Evolutionary conservation across 1,140 invertebrate genomes (phyloP), one percentile per base, ranked within the genome.

Genomic region (Meloidogyne hapla): DNA sequence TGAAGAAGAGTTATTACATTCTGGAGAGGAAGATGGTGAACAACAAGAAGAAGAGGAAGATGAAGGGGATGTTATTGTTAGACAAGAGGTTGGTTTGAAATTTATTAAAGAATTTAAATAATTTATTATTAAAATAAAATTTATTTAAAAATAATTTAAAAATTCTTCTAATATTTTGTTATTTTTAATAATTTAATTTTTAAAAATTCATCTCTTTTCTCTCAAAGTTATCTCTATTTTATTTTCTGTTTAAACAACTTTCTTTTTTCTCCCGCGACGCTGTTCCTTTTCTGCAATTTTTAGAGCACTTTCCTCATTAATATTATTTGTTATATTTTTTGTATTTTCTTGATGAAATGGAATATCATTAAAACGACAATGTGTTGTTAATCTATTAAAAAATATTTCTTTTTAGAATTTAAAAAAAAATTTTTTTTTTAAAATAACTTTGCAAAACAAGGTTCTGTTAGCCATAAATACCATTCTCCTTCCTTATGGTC

Each of bases 401-500:
- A 38, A 62, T 8, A n/a, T n/a, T 48, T 71, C 18, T 38, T 21
- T 13, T 42, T 56, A 38, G 10, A 23, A 25, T 1, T 21, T 71
- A 56, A 28, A 56, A 68, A 21, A 25, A 25, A 40, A 62, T 15
- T 21, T 18, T 26, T 68, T 33, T n/a, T 68, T 10, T 13, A 40
- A 26, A 28, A 62, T 42, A 15, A 75, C 70, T 73, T 73, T 21
- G 65, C 62, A 3, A 76, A n/a, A 61, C 83, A 84, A 25, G 83
- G 83, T n/a, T 83, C 83, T 18, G 83, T 85, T 62, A 85, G 42
- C 83, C 83, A 84, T 28, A 84, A 68, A 72, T 85, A 84, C 83
- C 83, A 84, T 67, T 84, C 83, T 42, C 78, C 76, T 40, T 83
- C 78, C 21, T 78, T 75, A 18, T 66, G 40, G 61, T 84, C 83